phyloP scores from a whole-genome alignment of 2,888 invertebrate species.

The Deilephila elpenor region DNA sequence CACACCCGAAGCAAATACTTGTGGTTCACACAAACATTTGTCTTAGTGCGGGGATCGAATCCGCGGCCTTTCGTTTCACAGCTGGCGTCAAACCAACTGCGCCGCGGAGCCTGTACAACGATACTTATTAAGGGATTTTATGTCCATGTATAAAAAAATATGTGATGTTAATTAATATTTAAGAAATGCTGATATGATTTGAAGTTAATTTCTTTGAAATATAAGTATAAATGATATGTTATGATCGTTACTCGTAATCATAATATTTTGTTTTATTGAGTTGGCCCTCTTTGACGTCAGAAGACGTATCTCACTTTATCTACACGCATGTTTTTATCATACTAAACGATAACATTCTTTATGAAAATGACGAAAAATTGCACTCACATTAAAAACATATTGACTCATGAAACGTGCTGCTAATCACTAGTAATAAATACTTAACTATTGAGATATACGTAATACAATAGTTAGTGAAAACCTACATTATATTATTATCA shows the following conservation, averaged over 20 bases:
- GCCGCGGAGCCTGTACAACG: no score
- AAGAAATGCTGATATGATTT: neutral
- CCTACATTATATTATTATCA: neutral
- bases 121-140: no score
- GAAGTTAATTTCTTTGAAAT: neutral
- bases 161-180: neutral
- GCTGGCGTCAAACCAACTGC: no score
- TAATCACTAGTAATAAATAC: no score
- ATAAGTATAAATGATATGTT: neutral
- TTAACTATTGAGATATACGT: neutral
- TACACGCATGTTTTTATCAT: neutral
- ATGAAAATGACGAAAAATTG: neutral
- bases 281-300: slow-evolving; percentile 1
- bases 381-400: neutral
- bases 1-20: no score
- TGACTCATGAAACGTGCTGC: neutral
- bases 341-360: neutral
- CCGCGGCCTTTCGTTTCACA: no score
- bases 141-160: neutral
- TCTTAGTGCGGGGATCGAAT: no score
- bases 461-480: neutral
- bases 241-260: neutral
- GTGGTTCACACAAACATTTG: no score
- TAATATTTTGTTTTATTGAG: slow-evolving; percentile 7
- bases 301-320: slow-evolving; percentile 1